Conservation (phyloP, 2,797 vertebrate genomes). For the Pangasius sanitwongsei region DNA sequence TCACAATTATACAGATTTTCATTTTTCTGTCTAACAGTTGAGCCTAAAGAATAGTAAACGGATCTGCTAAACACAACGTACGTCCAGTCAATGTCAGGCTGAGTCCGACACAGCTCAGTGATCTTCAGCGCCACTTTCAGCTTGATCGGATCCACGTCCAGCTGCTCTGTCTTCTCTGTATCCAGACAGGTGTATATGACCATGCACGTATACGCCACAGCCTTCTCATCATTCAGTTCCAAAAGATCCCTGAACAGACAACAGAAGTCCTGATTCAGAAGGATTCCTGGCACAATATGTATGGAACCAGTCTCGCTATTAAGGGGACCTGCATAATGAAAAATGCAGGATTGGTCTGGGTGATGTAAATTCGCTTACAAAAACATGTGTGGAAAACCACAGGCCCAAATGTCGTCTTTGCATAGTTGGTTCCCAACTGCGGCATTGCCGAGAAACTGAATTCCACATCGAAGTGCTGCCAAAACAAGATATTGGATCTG, state of each 20-base stretch:
- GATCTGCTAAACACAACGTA: slow-evolving; percentile 65
- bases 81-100: slow-evolving; percentile 90
- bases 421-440: slow-evolving; percentile 78
- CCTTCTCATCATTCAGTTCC: slow-evolving; percentile 80
- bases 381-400: slow-evolving; percentile 72
- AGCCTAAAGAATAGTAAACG: background rate
- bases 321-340: slow-evolving; percentile 39
- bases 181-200: slow-evolving; percentile 89
- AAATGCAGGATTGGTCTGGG: slow-evolving; percentile 22
- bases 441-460: slow-evolving; percentile 83
- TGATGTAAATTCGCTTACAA: slow-evolving; percentile 71
- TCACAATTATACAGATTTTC: background rate
- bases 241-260: slow-evolving; percentile 80
- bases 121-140: slow-evolving; percentile 71
- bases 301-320: slow-evolving; percentile 24
- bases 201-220: slow-evolving; percentile 85
- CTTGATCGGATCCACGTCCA: slow-evolving; percentile 62
- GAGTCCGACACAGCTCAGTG: slow-evolving; percentile 77
- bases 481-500: slow-evolving; percentile 30
- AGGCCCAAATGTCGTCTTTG: slow-evolving; percentile 79
- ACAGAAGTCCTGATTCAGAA: slow-evolving; percentile 11
- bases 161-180: slow-evolving; percentile 69
- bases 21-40: background rate
- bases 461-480: slow-evolving; percentile 77
- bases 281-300: background rate